phyloP scores from a whole-genome alignment of 2,888 invertebrate genomes.

The Trissolcus brochymenae region DNA sequence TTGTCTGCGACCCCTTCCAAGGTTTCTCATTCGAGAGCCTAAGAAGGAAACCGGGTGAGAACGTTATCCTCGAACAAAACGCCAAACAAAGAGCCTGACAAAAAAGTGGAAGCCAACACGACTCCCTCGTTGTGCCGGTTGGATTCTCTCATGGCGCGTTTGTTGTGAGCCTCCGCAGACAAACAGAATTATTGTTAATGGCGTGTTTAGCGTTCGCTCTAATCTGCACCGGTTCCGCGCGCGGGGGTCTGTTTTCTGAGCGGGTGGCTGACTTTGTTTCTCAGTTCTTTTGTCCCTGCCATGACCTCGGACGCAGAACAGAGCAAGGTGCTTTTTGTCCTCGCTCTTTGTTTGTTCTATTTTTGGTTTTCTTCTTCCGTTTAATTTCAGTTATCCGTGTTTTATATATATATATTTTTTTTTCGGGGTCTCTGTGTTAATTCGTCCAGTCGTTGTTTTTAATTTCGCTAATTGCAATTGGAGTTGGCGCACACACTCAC shows the following conservation, averaged over 20 bases:
- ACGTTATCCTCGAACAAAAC: slow-evolving; percentile 25
- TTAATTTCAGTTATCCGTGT: no score
- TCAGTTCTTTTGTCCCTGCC: background rate
- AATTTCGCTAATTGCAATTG: no score
- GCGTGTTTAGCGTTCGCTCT: slow-evolving; percentile 8
- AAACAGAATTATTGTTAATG: slow-evolving; percentile 18
- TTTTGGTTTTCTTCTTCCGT: no score
- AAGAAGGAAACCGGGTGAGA: slow-evolving; percentile 12
- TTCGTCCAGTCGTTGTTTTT: no score
- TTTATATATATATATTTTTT: no score
- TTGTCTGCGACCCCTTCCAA: background rate
- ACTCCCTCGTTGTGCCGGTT: slow-evolving; percentile 4
- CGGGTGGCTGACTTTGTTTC: slow-evolving; percentile 4
- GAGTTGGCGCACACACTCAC: no score
- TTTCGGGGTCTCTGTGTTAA: no score
- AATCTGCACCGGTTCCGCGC: slow-evolving; percentile 6
- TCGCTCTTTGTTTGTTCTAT: no score
- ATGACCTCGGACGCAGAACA: background rate
- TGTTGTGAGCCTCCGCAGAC: slow-evolving; percentile 7
- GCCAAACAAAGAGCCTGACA: slow-evolving; percentile 19
- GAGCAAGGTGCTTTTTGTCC: no score
- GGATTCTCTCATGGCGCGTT: slow-evolving; percentile 16
- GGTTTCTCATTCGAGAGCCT: slow-evolving; percentile 24
- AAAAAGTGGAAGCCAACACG: slow-evolving; percentile 14
- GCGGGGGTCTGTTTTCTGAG: background rate